phyloP scores from a whole-genome alignment of 2,888 invertebrate genomes.

The Coelinius sp. region DNA sequence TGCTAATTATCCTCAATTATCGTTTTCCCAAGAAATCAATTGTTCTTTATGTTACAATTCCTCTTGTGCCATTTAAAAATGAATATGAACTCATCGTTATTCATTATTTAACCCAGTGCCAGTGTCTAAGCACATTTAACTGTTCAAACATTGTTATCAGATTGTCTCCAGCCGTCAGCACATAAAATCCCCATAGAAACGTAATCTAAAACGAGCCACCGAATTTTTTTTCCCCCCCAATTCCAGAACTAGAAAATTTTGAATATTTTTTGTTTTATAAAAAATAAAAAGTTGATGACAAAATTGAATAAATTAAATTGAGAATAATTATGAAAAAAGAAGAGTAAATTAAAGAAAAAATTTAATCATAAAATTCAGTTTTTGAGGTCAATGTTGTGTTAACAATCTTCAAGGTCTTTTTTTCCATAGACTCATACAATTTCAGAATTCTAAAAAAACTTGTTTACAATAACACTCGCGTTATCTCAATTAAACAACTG shows the following conservation, averaged over 20 bases:
- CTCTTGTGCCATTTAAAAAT: not conserved
- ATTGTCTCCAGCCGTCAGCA: constrained; percentile 14
- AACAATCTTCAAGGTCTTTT: no score
- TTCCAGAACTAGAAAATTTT: no score
- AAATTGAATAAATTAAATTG: no score
- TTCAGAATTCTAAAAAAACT: not conserved
- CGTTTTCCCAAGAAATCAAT: not conserved
- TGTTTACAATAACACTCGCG: no score
- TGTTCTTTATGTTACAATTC: not conserved
- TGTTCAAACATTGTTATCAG: constrained; percentile 55
- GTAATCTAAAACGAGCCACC: constrained; percentile 21
- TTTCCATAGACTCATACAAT: not conserved
- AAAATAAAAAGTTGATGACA: no score
- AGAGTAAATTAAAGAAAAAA: no score
- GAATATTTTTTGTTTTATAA: no score
- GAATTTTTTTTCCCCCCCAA: no score
- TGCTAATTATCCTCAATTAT: not conserved
- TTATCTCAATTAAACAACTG: no score
- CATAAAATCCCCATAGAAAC: constrained; percentile 27
- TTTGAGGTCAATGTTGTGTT: no score
- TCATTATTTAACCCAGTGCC: not conserved
- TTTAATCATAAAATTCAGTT: no score
- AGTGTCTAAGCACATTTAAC: constrained; percentile 20
- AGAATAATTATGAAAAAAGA: no score
- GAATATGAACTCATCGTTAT: not conserved